A percentile compares a stretch with the other conserved stretches of the same genome.
These are phyloP conservation scores for Rhinolophus ferrumequinum DNA, from an alignment of 2,113 vertebrate species.

Conservation along the genomic window DNA sequence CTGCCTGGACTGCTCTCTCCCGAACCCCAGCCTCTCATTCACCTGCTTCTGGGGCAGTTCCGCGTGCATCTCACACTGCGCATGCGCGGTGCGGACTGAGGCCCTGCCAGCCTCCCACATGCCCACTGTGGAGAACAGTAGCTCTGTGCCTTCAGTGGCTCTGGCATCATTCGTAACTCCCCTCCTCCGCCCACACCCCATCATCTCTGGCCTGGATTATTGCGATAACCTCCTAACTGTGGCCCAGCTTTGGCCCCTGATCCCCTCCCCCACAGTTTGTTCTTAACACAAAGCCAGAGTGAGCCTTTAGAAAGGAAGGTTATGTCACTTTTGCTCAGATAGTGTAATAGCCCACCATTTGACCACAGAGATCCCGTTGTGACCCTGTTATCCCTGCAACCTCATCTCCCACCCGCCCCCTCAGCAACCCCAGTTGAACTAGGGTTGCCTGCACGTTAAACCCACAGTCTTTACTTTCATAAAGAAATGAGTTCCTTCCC, in stretches of 20 bases:
- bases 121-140: neutral
- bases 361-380: neutral
- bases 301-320: neutral
- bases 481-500: neutral
- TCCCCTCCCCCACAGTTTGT: neutral
- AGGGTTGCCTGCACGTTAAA: neutral
- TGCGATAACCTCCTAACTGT: neutral
- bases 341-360: neutral
- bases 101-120: fast-evolving
- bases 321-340: neutral
- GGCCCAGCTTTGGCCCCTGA: neutral
- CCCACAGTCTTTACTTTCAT: neutral
- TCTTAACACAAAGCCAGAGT: neutral
- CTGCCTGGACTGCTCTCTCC: neutral
- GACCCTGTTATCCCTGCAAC: neutral
- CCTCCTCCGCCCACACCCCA: neutral
- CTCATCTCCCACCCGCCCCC: neutral
- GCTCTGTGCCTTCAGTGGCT: neutral
- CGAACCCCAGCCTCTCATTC: neutral
- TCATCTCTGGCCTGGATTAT: neutral
- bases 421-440: neutral
- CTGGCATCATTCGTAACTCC: neutral
- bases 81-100: fast-evolving
- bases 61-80: neutral
- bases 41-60: neutral